Evolutionary conservation across 2,113 vertebrate species (phyloP).

Genomic region (Heliornis fulica): DNA sequence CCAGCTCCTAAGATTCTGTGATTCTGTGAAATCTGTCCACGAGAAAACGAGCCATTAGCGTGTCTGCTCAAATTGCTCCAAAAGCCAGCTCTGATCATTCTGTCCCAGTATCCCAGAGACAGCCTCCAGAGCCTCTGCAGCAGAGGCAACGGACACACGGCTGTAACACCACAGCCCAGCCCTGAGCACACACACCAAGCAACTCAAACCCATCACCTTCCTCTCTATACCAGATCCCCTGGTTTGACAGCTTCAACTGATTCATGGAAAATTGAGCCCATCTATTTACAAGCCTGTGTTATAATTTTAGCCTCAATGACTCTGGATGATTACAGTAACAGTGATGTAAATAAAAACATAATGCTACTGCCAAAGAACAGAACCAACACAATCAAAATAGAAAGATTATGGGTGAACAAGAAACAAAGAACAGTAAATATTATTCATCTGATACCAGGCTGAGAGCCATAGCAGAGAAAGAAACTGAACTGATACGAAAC

Average conservation of each 20-base stretch:
- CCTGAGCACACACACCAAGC: neutral
- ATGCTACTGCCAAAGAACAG: neutral
- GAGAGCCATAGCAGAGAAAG: neutral
- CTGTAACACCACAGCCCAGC: neutral
- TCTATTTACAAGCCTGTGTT: neutral
- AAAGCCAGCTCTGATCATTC: neutral
- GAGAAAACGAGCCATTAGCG: neutral
- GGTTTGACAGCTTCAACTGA: neutral
- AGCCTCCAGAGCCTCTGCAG: neutral
- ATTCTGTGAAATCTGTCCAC: no score
- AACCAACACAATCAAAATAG: neutral
- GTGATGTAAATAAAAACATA: neutral
- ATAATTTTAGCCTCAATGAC: neutral
- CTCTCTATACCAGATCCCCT: neutral
- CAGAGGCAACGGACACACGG: neutral
- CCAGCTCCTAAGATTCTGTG: no score
- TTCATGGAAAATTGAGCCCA: neutral
- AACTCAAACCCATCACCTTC: neutral
- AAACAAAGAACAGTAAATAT: conserved; percentile 12
- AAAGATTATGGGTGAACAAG: neutral
- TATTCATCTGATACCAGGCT: neutral
- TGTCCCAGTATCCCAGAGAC: neutral
- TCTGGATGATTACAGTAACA: neutral
- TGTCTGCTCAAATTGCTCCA: neutral
- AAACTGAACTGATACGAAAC: neutral